Percentiles rank a stretch among this genome's conserved stretches.
phyloP scores from a whole-genome alignment of 2,888 invertebrate species.

The Erebia aethiops region DNA sequence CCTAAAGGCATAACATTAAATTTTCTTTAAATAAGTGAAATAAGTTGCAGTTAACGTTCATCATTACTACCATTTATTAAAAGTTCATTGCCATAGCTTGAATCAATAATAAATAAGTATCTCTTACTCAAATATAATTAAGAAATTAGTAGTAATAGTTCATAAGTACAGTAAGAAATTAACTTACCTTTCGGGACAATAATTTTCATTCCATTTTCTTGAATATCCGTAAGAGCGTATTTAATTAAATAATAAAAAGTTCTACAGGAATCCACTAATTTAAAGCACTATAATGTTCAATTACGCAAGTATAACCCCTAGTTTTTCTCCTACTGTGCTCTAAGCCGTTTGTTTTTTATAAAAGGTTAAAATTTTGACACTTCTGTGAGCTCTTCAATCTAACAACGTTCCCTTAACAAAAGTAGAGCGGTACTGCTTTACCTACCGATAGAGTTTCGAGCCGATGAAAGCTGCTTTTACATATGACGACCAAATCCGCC shows the following conservation, averaged over 20 bases:
- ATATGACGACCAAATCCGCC: constrained; percentile 2
- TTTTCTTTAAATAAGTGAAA: too few species aligned
- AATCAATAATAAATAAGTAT: too few species aligned
- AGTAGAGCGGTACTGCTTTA: constrained; percentile 26
- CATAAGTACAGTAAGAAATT: background rate
- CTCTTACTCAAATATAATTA: too few species aligned
- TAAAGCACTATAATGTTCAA: background rate
- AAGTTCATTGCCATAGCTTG: too few species aligned
- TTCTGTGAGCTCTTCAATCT: constrained; percentile 4
- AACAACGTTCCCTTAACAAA: constrained; percentile 22
- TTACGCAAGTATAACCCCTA: constrained; percentile 2
- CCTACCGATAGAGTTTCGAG: constrained; percentile 17
- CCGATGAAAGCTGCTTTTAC: constrained; percentile 8
- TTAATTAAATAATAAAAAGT: background rate
- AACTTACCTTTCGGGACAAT: constrained; percentile 3
- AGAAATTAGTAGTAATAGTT: background rate
- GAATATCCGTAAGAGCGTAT: background rate
- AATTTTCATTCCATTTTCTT: constrained; percentile 13
- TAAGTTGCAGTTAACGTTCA: too few species aligned
- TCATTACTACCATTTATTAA: too few species aligned
- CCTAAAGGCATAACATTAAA: too few species aligned
- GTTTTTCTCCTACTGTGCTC: background rate
- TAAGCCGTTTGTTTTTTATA: constrained; percentile 8
- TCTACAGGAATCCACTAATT: background rate
- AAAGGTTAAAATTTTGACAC: constrained; percentile 20